Evolutionary conservation across 2,113 vertebrate genomes (phyloP).

Genomic region (Ammospiza nelsoni): DNA sequence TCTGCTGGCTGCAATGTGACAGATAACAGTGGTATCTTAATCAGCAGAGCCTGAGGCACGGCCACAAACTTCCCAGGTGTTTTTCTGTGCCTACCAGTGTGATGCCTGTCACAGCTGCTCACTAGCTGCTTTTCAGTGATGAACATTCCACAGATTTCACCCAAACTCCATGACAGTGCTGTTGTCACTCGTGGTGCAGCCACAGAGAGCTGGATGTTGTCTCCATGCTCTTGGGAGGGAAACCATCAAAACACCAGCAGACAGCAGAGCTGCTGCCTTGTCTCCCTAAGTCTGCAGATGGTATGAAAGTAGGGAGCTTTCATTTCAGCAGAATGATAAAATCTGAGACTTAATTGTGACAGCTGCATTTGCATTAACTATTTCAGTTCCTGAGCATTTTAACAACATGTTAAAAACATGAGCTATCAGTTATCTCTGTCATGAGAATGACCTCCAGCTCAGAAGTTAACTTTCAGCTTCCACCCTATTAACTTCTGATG

Average conservation of each 20-base stretch:
- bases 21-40: not conserved
- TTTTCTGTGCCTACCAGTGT: not conserved
- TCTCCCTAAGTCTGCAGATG: not conserved
- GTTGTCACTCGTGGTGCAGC: not conserved
- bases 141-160: not conserved
- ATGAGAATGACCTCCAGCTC: not conserved
- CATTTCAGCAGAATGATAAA: conserved; percentile 15
- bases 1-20: not conserved
- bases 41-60: not conserved
- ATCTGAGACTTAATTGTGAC: conserved; percentile 3
- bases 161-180: not conserved
- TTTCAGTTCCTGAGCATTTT: not conserved
- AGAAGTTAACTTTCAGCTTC: not conserved
- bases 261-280: not conserved
- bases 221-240: not conserved
- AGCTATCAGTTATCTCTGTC: not conserved
- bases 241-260: not conserved
- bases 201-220: not conserved
- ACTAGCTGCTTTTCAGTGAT: not conserved
- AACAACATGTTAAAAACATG: not conserved
- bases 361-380: conserved; percentile 13
- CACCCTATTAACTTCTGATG: not conserved
- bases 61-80: not conserved
- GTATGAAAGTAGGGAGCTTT: conserved; percentile 7
- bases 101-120: not conserved